These are phyloP conservation scores for Bibio marci DNA, from an alignment of 2,888 invertebrate genomes.

Conservation along the genomic window DNA sequence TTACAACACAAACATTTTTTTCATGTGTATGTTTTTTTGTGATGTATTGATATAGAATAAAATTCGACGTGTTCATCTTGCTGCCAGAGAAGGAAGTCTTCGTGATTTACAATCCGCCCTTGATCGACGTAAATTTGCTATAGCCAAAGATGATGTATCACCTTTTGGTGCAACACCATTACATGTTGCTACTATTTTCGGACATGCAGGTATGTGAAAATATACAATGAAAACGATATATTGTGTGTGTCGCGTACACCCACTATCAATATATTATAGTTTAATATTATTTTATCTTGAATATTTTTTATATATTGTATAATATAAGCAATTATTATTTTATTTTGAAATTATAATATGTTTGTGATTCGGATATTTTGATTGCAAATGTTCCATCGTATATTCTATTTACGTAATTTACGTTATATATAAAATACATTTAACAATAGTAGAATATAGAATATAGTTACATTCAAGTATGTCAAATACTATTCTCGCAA, in stretches of 20 bases:
- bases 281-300: slow-evolving; percentile 13
- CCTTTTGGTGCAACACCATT: slow-evolving; percentile 71
- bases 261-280: background rate
- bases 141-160: slow-evolving; percentile 70
- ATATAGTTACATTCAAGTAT: too few species aligned
- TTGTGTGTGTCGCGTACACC: slow-evolving; percentile 28
- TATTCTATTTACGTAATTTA: too few species aligned
- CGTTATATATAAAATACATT: too few species aligned
- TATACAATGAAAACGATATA: too few species aligned
- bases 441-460: too few species aligned
- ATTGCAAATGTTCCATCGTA: too few species aligned
- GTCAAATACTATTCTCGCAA: too few species aligned
- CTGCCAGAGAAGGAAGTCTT: slow-evolving; percentile 69
- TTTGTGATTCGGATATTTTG: too few species aligned
- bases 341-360: too few species aligned
- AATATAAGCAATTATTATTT: too few species aligned
- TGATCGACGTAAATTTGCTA: slow-evolving; percentile 78
- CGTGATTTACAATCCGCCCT: slow-evolving; percentile 69
- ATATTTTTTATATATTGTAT: background rate
- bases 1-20: background rate
- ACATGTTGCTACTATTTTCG: slow-evolving; percentile 72
- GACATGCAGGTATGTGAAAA: slow-evolving; percentile 55
- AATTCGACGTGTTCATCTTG: slow-evolving; percentile 74
- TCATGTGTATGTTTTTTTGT: slow-evolving; percentile 3
- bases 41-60: slow-evolving; percentile 44